Evolutionary conservation across 1,140 invertebrate genomes (phyloP).

Genomic region (Drosophila ogumai): DNA sequence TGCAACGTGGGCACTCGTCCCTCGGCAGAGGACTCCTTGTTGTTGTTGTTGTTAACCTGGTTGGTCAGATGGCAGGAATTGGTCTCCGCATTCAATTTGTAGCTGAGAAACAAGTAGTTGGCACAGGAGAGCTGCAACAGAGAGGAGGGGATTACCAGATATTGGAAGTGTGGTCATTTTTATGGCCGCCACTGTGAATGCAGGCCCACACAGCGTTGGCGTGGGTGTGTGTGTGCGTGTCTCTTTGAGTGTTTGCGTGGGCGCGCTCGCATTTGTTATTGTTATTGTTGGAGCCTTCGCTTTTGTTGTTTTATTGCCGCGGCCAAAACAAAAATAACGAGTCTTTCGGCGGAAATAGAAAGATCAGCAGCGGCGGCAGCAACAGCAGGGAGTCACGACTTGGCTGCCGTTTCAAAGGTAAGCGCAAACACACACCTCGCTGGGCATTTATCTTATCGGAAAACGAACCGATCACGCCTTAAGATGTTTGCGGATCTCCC

Average conservation of each 20-base stretch:
- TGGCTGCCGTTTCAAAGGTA: constrained; percentile 54
- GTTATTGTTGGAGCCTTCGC: constrained; percentile 48
- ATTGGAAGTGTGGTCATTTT: constrained; percentile 1
- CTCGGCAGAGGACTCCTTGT: constrained; percentile 87
- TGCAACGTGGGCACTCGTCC: constrained; percentile 88
- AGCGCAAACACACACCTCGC: constrained; percentile 34
- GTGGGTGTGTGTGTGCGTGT: constrained; percentile 27
- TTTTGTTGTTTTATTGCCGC: constrained; percentile 55
- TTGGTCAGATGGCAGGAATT: constrained; percentile 90
- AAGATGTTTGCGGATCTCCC: constrained; percentile 60
- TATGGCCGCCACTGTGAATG: constrained; percentile 32
- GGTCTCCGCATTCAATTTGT: constrained; percentile 89
- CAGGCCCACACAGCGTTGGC: constrained; percentile 27
- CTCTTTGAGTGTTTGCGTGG: constrained; percentile 61
- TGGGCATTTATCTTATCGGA: constrained; percentile 73
- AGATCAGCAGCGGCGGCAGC: constrained; percentile 29
- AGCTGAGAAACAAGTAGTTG: constrained; percentile 95
- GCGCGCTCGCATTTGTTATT: constrained; percentile 63
- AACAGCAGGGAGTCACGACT: constrained; percentile 41
- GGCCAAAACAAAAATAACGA: constrained; percentile 69
- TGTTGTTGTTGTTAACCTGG: constrained; percentile 88
- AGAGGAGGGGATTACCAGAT: neutral
- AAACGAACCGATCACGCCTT: constrained; percentile 54
- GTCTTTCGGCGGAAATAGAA: constrained; percentile 54
- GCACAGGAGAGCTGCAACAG: constrained; percentile 91